Percentiles rank a stretch among this genome's conserved stretches.
Evolutionary conservation across 2,888 invertebrate species (phyloP).

Genomic region (Acanthosoma haemorrhoidale): DNA sequence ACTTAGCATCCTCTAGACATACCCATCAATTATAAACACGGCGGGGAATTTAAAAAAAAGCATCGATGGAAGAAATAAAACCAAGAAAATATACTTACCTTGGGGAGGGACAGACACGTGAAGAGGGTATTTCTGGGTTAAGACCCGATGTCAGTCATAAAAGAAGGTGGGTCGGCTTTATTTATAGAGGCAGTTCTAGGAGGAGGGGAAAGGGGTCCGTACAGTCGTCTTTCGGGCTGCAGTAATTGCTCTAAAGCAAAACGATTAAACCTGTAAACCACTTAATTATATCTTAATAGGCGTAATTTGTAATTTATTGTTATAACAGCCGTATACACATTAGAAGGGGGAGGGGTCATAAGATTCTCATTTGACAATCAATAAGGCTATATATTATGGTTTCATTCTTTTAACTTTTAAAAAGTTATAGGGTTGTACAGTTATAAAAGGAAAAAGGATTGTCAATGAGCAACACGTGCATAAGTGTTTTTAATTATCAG

Average conservation of each 20-base stretch:
- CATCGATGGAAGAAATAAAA: neutral
- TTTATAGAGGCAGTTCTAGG: neutral
- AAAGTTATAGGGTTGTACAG: no score
- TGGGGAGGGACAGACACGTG: neutral
- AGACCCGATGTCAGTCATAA: constrained; percentile 1
- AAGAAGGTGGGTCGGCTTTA: neutral
- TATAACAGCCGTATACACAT: no score
- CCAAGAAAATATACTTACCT: neutral
- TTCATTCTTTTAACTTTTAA: no score
- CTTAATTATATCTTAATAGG: no score
- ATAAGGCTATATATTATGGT: no score
- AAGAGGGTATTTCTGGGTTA: neutral
- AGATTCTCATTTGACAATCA: no score
- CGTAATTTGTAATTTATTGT: no score
- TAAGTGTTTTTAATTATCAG: no score
- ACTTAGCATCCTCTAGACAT: neutral
- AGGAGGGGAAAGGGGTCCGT: neutral
- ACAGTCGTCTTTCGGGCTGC: neutral
- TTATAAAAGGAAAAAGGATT: no score
- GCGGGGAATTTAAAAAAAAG: no score
- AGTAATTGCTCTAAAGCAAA: neutral
- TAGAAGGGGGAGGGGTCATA: no score
- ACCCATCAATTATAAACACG: neutral
- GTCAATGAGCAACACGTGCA: no score
- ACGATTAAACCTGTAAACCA: neutral